Conservation (phyloP, 1,140 invertebrate species). For the Schlechtendalia chinensis region DNA sequence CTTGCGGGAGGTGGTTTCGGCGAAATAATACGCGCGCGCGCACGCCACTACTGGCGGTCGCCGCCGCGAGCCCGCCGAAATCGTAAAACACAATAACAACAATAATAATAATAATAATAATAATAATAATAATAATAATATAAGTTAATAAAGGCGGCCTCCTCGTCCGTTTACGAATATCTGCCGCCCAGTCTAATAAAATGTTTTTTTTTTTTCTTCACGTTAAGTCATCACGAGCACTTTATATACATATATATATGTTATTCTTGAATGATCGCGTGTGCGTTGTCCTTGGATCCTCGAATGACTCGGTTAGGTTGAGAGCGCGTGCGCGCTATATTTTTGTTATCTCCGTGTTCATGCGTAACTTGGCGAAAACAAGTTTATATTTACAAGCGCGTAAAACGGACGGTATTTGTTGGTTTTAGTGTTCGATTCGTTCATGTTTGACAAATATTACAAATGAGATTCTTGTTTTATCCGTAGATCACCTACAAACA, state of each 20-base stretch:
- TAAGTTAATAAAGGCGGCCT: not conserved
- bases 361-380: too few relatives aligned
- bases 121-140: too few relatives aligned
- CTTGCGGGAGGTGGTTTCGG: not conserved
- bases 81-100: not conserved
- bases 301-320: not conserved
- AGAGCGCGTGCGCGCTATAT: not conserved
- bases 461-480: too few relatives aligned
- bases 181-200: conserved; percentile 18
- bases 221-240: conserved; percentile 44
- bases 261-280: not conserved
- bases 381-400: too few relatives aligned
- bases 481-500: too few relatives aligned
- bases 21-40: not conserved
- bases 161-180: not conserved
- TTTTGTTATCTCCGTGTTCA: too few relatives aligned
- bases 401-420: too few relatives aligned
- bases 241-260: not conserved
- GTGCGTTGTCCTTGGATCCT: not conserved
- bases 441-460: too few relatives aligned
- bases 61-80: not conserved
- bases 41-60: not conserved
- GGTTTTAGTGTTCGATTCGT: too few relatives aligned
- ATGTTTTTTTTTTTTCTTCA: conserved; percentile 35
- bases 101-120: too few relatives aligned